phyloP scores from a whole-genome alignment of 2,888 invertebrate species.

The Hydrotaea cyrtoneurina region DNA sequence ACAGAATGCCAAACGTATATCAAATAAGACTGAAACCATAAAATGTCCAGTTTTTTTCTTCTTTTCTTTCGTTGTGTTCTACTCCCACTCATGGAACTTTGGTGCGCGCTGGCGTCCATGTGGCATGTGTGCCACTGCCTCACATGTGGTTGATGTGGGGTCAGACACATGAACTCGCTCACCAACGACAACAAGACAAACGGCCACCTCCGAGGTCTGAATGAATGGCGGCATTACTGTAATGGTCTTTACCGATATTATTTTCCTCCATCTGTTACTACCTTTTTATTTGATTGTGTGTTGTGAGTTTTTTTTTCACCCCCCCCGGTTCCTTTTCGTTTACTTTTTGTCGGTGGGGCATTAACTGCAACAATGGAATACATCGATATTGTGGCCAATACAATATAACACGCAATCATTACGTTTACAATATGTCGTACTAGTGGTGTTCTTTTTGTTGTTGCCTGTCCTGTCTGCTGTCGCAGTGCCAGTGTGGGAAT shows the following conservation, averaged over 20 bases:
- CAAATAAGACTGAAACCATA: constrained; percentile 17
- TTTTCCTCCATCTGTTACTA: background rate
- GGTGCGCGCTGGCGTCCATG: background rate
- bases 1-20: background rate
- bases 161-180: background rate
- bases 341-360: constrained; percentile 5
- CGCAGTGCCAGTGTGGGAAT: no score
- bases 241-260: constrained; percentile 19
- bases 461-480: no score
- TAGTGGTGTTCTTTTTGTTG: background rate
- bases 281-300: no score
- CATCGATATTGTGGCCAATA: constrained; percentile 61
- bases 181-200: background rate
- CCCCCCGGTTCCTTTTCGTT: background rate
- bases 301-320: constrained; percentile 5
- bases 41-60: background rate
- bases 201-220: background rate
- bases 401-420: constrained; percentile 58
- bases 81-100: background rate
- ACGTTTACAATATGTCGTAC: constrained; percentile 25
- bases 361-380: constrained; percentile 22
- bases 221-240: constrained; percentile 14
- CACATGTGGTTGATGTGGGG: background rate
- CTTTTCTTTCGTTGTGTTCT: background rate
- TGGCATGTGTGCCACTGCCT: background rate